These are phyloP conservation scores for Patagioenas fasciata DNA, from an alignment of 2,113 vertebrate genomes.

Conservation along the genomic window DNA sequence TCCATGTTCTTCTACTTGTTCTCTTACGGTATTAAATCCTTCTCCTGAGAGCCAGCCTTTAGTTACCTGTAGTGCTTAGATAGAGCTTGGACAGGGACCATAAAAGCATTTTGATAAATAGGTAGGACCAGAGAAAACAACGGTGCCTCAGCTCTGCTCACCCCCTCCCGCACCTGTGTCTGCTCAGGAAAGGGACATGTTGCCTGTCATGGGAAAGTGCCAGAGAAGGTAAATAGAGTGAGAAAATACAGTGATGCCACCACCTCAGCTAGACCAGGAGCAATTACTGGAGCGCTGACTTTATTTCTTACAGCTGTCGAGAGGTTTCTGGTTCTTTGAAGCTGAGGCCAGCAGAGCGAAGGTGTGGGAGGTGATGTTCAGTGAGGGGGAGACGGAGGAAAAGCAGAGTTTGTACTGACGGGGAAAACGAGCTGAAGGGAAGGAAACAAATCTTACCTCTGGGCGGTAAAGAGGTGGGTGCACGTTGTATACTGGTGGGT, in stretches of 20 bases:
- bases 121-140: neutral
- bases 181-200: neutral
- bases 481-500: neutral
- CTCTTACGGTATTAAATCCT: neutral
- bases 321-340: slow-evolving; percentile 39
- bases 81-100: neutral
- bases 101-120: neutral
- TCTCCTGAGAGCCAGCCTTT: neutral
- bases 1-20: neutral
- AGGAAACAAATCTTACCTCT: neutral
- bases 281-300: neutral
- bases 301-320: neutral
- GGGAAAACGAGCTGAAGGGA: neutral
- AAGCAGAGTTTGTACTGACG: neutral
- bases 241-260: neutral
- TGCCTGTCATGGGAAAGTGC: neutral
- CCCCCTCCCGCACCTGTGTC: neutral
- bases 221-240: neutral
- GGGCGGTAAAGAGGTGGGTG: neutral
- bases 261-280: neutral
- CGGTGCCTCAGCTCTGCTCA: neutral
- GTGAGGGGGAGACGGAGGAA: neutral
- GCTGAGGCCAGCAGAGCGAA: neutral
- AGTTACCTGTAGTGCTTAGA: neutral
- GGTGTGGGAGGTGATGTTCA: slow-evolving; percentile 15